These are phyloP conservation scores for Drosophila infuscata DNA, from an alignment of 2,888 invertebrate genomes.

Conservation along the genomic window DNA sequence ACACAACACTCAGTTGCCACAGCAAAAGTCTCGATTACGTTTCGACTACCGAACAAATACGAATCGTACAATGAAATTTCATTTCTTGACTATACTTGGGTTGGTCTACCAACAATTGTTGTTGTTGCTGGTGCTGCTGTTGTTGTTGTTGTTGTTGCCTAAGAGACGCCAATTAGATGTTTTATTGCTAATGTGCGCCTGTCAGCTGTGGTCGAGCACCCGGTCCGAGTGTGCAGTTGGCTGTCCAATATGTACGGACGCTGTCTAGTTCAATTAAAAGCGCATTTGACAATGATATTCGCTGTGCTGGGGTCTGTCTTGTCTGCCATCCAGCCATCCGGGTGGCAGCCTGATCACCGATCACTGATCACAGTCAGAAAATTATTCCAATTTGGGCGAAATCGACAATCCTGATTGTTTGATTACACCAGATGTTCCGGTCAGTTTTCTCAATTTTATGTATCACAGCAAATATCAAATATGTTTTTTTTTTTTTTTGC, in stretches of 20 bases:
- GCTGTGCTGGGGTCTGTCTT: constrained; percentile 35
- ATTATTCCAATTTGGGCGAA: constrained; percentile 52
- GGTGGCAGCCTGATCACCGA: constrained; percentile 47
- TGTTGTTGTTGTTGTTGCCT: constrained; percentile 49
- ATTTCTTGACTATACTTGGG: constrained; percentile 50
- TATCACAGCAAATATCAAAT: neutral
- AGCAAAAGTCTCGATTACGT: constrained; percentile 70
- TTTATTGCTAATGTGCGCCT: constrained; percentile 81
- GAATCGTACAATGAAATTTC: constrained; percentile 67
- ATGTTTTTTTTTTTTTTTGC: neutral
- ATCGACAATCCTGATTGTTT: constrained; percentile 23
- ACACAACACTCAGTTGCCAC: constrained; percentile 33
- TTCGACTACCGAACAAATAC: constrained; percentile 32
- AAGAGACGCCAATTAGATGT: constrained; percentile 78
- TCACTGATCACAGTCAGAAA: constrained; percentile 29
- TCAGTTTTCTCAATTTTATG: neutral
- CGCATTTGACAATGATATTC: constrained; percentile 81
- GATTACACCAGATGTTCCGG: constrained; percentile 30
- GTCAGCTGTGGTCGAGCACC: constrained; percentile 61
- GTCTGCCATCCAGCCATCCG: constrained; percentile 25
- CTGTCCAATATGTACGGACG: constrained; percentile 75
- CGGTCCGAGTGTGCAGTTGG: constrained; percentile 68
- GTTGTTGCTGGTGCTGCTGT: constrained; percentile 22
- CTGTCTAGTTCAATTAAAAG: constrained; percentile 82
- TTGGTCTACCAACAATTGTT: neutral